phyloP scores from a whole-genome alignment of 2,888 invertebrate genomes.

The Cantharis nigra region DNA sequence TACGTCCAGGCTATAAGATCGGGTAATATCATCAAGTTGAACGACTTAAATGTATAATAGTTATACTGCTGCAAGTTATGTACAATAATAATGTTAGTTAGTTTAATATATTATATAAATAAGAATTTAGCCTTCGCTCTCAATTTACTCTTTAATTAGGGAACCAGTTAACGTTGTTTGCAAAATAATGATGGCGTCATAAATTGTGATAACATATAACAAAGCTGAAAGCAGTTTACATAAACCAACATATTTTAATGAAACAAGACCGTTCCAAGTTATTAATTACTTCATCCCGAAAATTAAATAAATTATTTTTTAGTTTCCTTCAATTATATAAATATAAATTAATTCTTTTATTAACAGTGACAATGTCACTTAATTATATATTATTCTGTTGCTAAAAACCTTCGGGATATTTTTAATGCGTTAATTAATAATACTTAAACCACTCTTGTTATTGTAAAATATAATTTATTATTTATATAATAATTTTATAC shows the following conservation, averaged over 20 bases:
- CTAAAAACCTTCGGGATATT: not conserved
- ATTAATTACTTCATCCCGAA: slow-evolving; percentile 24
- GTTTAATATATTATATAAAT: slow-evolving; percentile 42
- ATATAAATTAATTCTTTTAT: not conserved
- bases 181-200: slow-evolving; percentile 49
- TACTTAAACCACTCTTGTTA: not conserved
- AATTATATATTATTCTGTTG: not conserved
- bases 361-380: not conserved
- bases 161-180: slow-evolving; percentile 46
- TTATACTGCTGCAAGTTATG: not conserved
- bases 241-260: slow-evolving; percentile 29
- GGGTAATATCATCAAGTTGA: not conserved
- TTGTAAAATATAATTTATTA: not conserved
- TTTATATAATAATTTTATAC: not conserved
- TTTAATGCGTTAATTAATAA: not conserved
- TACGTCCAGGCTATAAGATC: not conserved
- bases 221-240: slow-evolving; percentile 25
- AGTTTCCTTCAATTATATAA: not conserved
- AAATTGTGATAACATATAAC: slow-evolving; percentile 31
- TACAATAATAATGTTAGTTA: not conserved
- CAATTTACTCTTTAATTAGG: slow-evolving; percentile 50
- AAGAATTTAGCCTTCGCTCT: slow-evolving; percentile 47
- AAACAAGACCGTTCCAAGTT: slow-evolving; percentile 28
- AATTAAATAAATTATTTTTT: slow-evolving; percentile 9
- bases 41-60: not conserved